Base-by-base conservation (phyloP, 2,888 invertebrate species). In the Xiphydria camelus region DNA sequence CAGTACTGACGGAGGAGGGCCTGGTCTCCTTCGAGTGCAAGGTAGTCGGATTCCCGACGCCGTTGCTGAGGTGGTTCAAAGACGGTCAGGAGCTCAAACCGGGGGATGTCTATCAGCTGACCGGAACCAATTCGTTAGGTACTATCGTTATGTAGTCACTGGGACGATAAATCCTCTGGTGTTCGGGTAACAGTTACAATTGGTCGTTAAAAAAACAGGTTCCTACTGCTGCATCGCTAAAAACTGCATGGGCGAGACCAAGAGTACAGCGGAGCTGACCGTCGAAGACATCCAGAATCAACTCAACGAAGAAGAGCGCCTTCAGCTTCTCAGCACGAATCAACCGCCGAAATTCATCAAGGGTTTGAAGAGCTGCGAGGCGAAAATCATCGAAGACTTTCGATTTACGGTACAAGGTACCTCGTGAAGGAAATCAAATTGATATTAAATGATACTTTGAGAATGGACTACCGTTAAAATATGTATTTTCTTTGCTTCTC, bases 11-110 rank as follows among this genome's bases (percentile, higher is more conserved):
- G 0, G 93, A 94, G 69, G 94, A 94, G 77, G 94, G 94, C 1
- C 77, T 94, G 21, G 94, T 94, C 1, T 93, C 93, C 0, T 94
- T 94, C 68, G 94, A 94, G 69, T 94, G 94, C 70, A 94, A 94
- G 75, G 93, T 94, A 0, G 92, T 93, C 2, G 94, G 93, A 0
- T 93, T 91, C 59, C 94, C 94, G 0, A 93, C 93, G 0, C 94
- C 94, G 0, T 78, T 87, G 37, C 78, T 94, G 1, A 85, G 88
- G 65, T 94, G 94, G 94, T 94, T 91, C 75, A 94, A 93, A 76
- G 94, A 94, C 70, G 92, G 92, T 0, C 89, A 92, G 68, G 93
- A 94, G 70, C 77, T 96, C 29, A 90, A 90, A 68, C 93, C 94
- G 0, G 94, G 94, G 5, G 94, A 94, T 73, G 93, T 94, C 4